phyloP scores from a whole-genome alignment of 2,113 vertebrate genomes.

The Nanorana parkeri region DNA sequence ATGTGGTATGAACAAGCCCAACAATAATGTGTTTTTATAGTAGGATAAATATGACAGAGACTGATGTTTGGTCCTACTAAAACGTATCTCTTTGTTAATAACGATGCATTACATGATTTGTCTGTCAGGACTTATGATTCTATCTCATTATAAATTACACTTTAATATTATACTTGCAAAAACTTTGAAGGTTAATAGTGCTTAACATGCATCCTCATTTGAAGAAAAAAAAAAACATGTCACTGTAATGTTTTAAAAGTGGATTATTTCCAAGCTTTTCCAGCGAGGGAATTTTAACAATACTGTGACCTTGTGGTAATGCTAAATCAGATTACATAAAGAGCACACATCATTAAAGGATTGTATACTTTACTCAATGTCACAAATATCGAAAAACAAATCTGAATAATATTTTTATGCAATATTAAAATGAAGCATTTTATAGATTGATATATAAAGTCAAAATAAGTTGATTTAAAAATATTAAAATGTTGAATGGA shows the following conservation, averaged over 20 bases:
- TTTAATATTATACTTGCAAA: not conserved
- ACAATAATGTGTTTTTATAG: no score
- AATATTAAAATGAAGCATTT: not conserved
- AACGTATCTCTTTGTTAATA: no score
- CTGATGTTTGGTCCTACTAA: no score
- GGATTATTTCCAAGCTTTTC: constrained; percentile 26
- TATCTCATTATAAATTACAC: not conserved
- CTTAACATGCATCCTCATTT: not conserved
- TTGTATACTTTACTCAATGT: constrained; percentile 6
- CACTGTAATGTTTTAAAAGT: constrained; percentile 4
- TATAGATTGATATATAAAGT: not conserved
- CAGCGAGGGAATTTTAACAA: constrained; percentile 9
- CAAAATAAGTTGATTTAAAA: not conserved
- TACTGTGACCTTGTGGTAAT: constrained; percentile 32
- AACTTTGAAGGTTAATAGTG: not conserved
- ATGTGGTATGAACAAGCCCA: no score
- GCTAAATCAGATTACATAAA: constrained; percentile 34
- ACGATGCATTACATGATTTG: no score
- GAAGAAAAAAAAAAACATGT: not conserved
- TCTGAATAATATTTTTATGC: not conserved
- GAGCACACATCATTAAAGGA: constrained; percentile 13
- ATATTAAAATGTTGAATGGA: no score
- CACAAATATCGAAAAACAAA: constrained; percentile 6
- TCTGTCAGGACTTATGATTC: no score
- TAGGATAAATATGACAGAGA: no score